Percentiles rank a stretch among this genome's conserved stretches.
Evolutionary conservation across 2,888 invertebrate genomes (phyloP).

Genomic region (Ennomos fuscantarius): DNA sequence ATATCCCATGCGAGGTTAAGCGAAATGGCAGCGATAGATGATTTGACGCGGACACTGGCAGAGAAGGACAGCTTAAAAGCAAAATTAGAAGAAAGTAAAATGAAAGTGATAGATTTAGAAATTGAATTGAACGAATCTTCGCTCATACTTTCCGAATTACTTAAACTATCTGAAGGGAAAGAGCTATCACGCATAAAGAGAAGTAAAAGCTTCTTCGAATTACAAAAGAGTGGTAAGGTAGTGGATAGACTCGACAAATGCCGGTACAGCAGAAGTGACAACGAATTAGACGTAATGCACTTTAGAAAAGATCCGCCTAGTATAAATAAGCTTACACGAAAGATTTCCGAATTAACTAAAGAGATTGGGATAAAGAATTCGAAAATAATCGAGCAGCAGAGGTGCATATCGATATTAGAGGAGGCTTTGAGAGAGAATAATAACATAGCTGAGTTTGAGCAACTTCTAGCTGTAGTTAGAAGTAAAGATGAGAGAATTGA

Average conservation of each 20-base stretch:
- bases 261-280: slow-evolving; percentile 76
- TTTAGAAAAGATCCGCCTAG: slow-evolving; percentile 56
- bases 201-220: slow-evolving; percentile 77
- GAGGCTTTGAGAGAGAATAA: slow-evolving; percentile 83
- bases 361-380: slow-evolving; percentile 81
- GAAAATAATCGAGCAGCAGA: slow-evolving; percentile 83
- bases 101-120: slow-evolving; percentile 81
- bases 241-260: slow-evolving; percentile 84
- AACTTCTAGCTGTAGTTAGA: slow-evolving; percentile 82
- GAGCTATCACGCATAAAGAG: slow-evolving; percentile 69
- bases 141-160: slow-evolving; percentile 76
- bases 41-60: slow-evolving; percentile 64
- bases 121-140: slow-evolving; percentile 83
- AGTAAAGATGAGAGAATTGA: slow-evolving; percentile 89
- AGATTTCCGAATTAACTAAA: slow-evolving; percentile 73
- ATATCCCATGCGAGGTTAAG: slow-evolving; percentile 70
- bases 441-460: slow-evolving; percentile 85
- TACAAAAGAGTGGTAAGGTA: slow-evolving; percentile 86
- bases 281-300: slow-evolving; percentile 66
- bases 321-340: slow-evolving; percentile 67
- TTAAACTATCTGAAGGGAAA: slow-evolving; percentile 75
- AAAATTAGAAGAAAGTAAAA: slow-evolving; percentile 72
- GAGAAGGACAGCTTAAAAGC: slow-evolving; percentile 67
- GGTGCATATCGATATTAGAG: slow-evolving; percentile 81
- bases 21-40: slow-evolving; percentile 70